A percentile compares a stretch with the other conserved stretches of the same genome.
Conservation (phyloP, 2,888 invertebrate species). For the Pycnomerus fuliginosus region DNA sequence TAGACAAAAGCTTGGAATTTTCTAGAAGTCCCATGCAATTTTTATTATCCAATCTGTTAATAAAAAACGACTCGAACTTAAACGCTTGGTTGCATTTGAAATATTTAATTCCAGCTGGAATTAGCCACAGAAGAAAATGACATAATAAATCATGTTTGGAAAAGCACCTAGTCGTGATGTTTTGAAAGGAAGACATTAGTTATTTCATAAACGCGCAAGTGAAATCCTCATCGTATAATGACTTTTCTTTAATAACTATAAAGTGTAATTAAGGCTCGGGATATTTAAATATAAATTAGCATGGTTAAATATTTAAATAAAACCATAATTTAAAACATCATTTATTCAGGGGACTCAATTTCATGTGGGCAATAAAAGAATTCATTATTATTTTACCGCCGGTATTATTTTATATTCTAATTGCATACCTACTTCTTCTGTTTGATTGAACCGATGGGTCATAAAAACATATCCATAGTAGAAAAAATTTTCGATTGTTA, state of each 20-base stretch:
- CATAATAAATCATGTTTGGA: constrained; percentile 21
- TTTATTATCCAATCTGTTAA: too few species aligned
- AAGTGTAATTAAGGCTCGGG: constrained; percentile 30
- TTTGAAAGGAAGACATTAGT: constrained; percentile 14
- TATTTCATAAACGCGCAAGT: constrained; percentile 15
- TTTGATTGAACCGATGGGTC: too few species aligned
- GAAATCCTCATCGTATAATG: too few species aligned
- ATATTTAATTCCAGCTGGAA: constrained; percentile 17
- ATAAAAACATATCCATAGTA: constrained; percentile 44
- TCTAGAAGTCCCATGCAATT: too few species aligned
- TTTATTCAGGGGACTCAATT: constrained; percentile 35
- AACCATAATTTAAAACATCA: constrained; percentile 30
- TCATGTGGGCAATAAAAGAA: constrained; percentile 37
- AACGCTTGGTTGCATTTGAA: constrained; percentile 12
- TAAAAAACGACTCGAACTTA: too few species aligned
- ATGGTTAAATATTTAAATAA: constrained; percentile 37
- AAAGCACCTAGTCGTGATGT: constrained; percentile 6
- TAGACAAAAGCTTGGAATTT: constrained; percentile 4
- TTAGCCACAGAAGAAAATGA: constrained; percentile 13
- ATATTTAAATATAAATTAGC: constrained; percentile 39
- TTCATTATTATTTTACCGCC: constrained; percentile 43
- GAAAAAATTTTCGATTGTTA: constrained; percentile 31
- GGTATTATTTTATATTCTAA: constrained; percentile 47
- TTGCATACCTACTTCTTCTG: constrained; percentile 44
- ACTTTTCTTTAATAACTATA: constrained; percentile 29